A percentile compares a stretch with the other conserved stretches of the same genome.
Evolutionary conservation across 2,113 vertebrate genomes (phyloP).

Genomic region (Peromyscus leucopus): DNA sequence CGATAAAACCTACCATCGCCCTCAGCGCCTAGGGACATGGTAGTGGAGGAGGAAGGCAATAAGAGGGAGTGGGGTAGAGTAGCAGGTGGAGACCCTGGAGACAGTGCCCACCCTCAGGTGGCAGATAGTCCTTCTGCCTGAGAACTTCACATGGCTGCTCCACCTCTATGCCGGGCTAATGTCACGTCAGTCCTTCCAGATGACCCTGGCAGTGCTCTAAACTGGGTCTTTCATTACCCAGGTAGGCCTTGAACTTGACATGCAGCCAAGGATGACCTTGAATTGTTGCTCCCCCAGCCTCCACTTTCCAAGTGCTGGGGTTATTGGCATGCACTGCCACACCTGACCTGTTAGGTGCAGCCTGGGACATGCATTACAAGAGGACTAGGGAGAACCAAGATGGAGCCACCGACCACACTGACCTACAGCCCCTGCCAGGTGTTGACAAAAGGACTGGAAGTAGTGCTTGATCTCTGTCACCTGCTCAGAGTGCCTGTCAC

Average conservation of each 20-base stretch:
- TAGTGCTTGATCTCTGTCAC: not conserved
- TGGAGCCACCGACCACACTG: not conserved
- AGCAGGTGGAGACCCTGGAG: not conserved
- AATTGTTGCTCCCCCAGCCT: not conserved
- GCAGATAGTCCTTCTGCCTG: not conserved
- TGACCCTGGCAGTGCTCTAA: not conserved
- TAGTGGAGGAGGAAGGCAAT: no score
- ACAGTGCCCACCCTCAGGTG: not conserved
- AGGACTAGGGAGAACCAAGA: not conserved
- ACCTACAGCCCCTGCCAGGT: not conserved
- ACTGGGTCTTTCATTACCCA: not conserved
- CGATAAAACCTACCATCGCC: not conserved
- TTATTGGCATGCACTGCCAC: not conserved
- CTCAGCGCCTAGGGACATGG: not conserved
- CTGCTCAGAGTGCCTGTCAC: not conserved
- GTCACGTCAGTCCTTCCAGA: not conserved
- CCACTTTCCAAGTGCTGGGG: not conserved
- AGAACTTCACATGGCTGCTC: not conserved
- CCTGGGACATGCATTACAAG: not conserved
- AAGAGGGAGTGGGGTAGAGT: not conserved
- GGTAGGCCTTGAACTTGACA: not conserved
- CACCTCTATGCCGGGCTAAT: not conserved
- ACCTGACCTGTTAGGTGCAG: not conserved
- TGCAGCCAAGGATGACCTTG: not conserved
- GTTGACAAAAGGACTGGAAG: not conserved